Evolutionary conservation across 2,888 invertebrate species (phyloP).

Genomic region (Drosophila formosana): DNA sequence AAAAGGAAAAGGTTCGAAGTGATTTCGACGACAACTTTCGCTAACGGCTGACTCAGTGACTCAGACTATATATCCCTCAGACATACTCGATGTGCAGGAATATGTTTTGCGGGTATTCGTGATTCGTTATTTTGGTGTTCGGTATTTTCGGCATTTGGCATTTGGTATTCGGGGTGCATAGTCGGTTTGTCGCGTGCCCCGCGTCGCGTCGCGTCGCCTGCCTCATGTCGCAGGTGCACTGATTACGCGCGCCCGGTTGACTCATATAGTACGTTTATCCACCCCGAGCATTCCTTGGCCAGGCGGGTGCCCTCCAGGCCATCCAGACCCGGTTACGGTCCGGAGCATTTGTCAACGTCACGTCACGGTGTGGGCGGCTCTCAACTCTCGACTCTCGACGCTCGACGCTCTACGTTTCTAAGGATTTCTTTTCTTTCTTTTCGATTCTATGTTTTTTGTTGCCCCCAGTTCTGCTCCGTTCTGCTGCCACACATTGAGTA

Average conservation of each 20-base stretch:
- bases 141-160: constrained; percentile 1
- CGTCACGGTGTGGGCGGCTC: constrained; percentile 52
- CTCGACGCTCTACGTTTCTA: constrained; percentile 32
- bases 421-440: constrained; percentile 55
- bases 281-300: constrained; percentile 9
- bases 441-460: constrained; percentile 20
- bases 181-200: constrained; percentile 64
- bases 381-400: constrained; percentile 22
- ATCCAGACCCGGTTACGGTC: constrained; percentile 22
- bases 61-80: constrained; percentile 1
- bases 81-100: neutral
- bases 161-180: constrained; percentile 45
- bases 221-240: constrained; percentile 53
- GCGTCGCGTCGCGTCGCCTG: neutral
- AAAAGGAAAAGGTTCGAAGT: constrained; percentile 14
- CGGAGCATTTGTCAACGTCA: constrained; percentile 75
- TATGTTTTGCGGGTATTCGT: neutral
- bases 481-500: constrained; percentile 8
- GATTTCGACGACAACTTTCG: constrained; percentile 47
- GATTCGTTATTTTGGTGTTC: constrained; percentile 1
- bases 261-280: constrained; percentile 34
- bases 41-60: constrained; percentile 53
- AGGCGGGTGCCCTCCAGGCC: neutral
- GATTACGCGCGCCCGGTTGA: constrained; percentile 58
- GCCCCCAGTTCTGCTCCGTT: neutral